A percentile compares a stretch with the other conserved stretches of the same genome.
Evolutionary conservation across 2,113 vertebrate genomes (phyloP).

Genomic region (Paradisaea rubra): DNA sequence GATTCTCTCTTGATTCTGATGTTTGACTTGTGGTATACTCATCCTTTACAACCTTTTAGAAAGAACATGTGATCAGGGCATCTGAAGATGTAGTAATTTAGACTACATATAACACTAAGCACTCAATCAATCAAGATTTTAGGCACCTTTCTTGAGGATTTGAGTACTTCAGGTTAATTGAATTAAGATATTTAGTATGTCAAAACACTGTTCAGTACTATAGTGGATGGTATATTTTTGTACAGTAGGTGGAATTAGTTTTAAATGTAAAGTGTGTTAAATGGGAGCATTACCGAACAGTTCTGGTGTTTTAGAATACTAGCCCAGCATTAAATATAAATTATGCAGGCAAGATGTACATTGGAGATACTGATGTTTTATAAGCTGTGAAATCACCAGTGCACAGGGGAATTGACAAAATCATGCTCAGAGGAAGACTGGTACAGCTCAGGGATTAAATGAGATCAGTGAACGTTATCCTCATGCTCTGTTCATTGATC

Average conservation of each 20-base stretch:
- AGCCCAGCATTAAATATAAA: background rate
- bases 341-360: background rate
- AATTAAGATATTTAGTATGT: background rate
- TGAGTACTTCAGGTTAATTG: background rate
- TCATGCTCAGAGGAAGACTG: background rate
- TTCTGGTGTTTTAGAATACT: background rate
- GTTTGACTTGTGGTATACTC: background rate
- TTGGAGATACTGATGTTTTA: background rate
- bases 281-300: background rate
- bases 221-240: background rate
- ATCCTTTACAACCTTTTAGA: background rate
- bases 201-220: background rate
- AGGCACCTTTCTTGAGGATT: background rate
- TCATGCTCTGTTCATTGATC: background rate
- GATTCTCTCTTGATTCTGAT: background rate
- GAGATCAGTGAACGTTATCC: background rate
- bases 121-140: background rate
- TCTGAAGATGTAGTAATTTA: background rate
- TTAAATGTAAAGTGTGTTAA: background rate
- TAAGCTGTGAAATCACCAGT: background rate
- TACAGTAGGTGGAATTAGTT: background rate
- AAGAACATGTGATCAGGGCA: background rate
- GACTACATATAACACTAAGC: background rate
- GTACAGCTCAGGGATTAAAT: background rate
- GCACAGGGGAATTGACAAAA: background rate